Evolutionary conservation across 2,888 invertebrate species (phyloP).

Genomic region (Amorpha juglandis): DNA sequence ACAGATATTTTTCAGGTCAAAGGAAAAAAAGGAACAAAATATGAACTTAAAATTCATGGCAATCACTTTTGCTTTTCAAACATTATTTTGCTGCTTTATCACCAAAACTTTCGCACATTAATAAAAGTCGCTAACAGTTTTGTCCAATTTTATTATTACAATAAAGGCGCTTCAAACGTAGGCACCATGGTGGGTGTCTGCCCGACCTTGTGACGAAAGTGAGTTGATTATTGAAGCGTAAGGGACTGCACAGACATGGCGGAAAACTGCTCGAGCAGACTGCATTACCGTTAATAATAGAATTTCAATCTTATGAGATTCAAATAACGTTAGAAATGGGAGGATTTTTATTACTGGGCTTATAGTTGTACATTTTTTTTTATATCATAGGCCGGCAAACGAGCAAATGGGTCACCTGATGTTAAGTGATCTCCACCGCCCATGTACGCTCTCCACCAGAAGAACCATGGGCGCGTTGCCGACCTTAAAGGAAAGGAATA

Average conservation of each 20-base stretch:
- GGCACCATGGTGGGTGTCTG: constrained; percentile 56
- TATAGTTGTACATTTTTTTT: too few species aligned
- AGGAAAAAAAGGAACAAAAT: too few species aligned
- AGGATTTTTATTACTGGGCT: too few species aligned
- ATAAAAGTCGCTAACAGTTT: constrained; percentile 3
- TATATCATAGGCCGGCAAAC: too few species aligned
- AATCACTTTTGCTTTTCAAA: not conserved
- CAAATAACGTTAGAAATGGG: too few species aligned
- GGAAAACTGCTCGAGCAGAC: constrained; percentile 5
- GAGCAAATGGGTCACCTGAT: too few species aligned
- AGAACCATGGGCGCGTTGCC: too few species aligned
- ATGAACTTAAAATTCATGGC: too few species aligned
- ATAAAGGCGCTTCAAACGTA: constrained; percentile 51
- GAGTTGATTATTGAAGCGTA: constrained; percentile 46
- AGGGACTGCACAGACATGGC: not conserved
- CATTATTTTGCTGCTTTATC: not conserved
- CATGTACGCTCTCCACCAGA: too few species aligned
- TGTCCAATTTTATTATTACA: constrained; percentile 39
- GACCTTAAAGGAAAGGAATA: too few species aligned
- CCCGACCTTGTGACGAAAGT: constrained; percentile 65
- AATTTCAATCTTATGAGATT: constrained; percentile 29
- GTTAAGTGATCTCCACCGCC: too few species aligned
- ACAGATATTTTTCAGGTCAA: too few species aligned
- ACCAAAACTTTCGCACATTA: constrained; percentile 15
- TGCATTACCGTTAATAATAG: not conserved